Base-by-base conservation (phyloP, 2,113 vertebrate species). In the Callaeas wilsoni region DNA sequence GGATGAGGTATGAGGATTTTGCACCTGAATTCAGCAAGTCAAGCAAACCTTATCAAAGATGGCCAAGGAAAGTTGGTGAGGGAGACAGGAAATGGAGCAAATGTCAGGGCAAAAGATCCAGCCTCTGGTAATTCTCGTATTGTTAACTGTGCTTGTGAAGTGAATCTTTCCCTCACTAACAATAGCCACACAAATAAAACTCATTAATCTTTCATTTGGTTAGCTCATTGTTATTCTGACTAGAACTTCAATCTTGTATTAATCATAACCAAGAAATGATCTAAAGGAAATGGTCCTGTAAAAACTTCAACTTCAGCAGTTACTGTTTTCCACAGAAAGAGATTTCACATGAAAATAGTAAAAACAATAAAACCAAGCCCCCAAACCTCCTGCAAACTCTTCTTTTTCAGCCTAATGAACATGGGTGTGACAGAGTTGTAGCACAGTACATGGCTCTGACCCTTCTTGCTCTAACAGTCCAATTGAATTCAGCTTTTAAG, bases 181-280 rank as follows among this genome's bases (percentile, higher is more conserved):
- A 79, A 63, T 4, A 75, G 71, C 63, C 76, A 57, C 18, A 73
- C 35, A 91, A 90, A 89, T 52, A 94, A 94, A 91, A 39, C n/a
- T 71, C 52, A 76, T 94, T 91, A 91, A 91, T 88, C 60, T 88
- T 95, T 91, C 84, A 95, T 91, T 92, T 87, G 84, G 44, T 53
- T 53, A 74, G 50, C 49, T 82, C 79, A 52, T 52, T 94, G 74
- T 44, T 95, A 79, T 90, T 90, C 74, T 87, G 74, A 76, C 65
- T 56, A 32, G 41, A 85, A 67, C 60, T 84, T 79, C 85, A 85
- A 37, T 73, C 92, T 93, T 27, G 23, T 73, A 53, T 42, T 91
- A 87, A 90, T 85, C 59, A 56, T 76, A 90, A 30, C 4, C 37
- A 76, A 84, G 47, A 75, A 89, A 82, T 32, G 10, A 10, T 71